Evolutionary conservation across 2,113 vertebrate species (phyloP).

Genomic region (Eubucco bourcierii): DNA sequence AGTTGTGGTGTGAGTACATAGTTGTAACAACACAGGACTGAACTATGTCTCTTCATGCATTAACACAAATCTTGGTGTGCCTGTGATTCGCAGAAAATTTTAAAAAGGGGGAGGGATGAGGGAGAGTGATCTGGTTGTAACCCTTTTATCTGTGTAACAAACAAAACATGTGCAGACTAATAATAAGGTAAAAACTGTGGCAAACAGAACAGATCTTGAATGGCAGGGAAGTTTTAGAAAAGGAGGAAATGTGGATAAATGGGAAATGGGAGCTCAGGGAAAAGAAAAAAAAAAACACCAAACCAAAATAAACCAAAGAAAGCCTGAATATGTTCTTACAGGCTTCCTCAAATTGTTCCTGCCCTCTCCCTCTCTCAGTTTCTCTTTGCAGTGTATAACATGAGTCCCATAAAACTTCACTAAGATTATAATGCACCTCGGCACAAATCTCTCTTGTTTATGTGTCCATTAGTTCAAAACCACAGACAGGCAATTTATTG

Average conservation of each 20-base stretch:
- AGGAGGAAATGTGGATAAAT: neutral
- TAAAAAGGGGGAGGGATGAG: too few species aligned
- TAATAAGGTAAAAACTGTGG: neutral
- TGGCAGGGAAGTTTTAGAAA: neutral
- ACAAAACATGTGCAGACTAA: neutral
- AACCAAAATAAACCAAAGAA: too few species aligned
- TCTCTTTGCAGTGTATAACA: neutral
- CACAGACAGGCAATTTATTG: conserved; percentile 75
- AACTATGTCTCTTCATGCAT: neutral
- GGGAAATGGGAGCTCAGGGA: neutral
- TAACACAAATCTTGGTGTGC: neutral
- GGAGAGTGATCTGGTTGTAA: neutral
- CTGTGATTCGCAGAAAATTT: neutral
- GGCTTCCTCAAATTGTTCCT: neutral
- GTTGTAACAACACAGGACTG: neutral
- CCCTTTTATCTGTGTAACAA: neutral
- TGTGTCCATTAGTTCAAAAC: conserved; percentile 75
- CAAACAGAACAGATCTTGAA: neutral
- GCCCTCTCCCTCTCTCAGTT: neutral
- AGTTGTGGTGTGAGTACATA: neutral
- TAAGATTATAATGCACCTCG: conserved; percentile 56
- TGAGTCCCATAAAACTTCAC: conserved; percentile 15
- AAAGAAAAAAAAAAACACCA: too few species aligned
- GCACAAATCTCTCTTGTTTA: conserved; percentile 72
- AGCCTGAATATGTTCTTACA: neutral